Evolutionary conservation across 92 coral and sea anemone species (phyloP).

Genomic region (Siderastrea siderea): DNA sequence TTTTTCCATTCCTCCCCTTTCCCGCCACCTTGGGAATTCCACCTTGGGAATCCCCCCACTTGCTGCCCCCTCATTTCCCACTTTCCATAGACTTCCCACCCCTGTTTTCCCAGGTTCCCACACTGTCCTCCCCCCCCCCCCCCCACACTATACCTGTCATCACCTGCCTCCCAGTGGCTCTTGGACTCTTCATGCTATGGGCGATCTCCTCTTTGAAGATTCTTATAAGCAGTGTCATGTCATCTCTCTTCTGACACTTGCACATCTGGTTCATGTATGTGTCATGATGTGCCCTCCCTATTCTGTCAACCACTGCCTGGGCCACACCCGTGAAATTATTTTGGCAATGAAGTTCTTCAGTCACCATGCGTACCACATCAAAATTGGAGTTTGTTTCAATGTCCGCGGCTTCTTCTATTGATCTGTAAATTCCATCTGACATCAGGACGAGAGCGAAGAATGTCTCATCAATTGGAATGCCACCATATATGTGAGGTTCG

Average conservation of each 20-base stretch:
- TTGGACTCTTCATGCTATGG: slow-evolving; percentile 84
- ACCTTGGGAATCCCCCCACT: too few relatives aligned
- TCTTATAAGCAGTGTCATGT: slow-evolving; percentile 90
- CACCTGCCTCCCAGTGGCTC: slow-evolving; percentile 66
- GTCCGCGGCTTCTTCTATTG: slow-evolving; percentile 89
- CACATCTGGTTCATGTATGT: slow-evolving; percentile 86
- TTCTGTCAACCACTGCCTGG: slow-evolving; percentile 95
- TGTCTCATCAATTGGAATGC: slow-evolving; percentile 87
- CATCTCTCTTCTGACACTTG: slow-evolving; percentile 95
- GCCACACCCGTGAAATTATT: slow-evolving; percentile 94
- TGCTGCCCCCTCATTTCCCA: too few relatives aligned
- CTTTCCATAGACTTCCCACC: too few relatives aligned
- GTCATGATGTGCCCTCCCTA: slow-evolving; percentile 94
- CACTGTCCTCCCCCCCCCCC: too few relatives aligned
- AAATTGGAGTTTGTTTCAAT: slow-evolving; percentile 74
- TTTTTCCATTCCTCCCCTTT: too few relatives aligned
- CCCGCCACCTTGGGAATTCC: too few relatives aligned
- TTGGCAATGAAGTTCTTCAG: slow-evolving; percentile 88
- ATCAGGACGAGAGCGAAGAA: slow-evolving; percentile 90
- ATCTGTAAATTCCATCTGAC: slow-evolving; percentile 97
- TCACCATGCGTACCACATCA: slow-evolving; percentile 84
- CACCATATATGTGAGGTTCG: slow-evolving; percentile 92
- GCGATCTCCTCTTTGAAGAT: slow-evolving; percentile 88
- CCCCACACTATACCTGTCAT: slow-evolving; percentile 53
- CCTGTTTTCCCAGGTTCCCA: too few relatives aligned